phyloP scores from a whole-genome alignment of 2,888 invertebrate species.

The Troilus luridus region DNA sequence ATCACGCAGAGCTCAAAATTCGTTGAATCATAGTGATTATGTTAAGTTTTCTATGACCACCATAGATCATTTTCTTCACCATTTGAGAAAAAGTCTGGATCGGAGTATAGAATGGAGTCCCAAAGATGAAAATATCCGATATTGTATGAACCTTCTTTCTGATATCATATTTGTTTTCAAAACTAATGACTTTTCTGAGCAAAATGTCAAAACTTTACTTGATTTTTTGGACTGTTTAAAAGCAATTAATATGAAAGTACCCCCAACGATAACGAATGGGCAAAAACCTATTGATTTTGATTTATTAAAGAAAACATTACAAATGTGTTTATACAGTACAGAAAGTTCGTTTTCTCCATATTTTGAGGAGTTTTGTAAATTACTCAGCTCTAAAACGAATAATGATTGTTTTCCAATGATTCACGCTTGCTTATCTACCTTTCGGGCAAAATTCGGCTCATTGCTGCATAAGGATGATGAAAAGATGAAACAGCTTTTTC shows the following conservation, averaged over 20 bases:
- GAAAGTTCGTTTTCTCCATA: not conserved
- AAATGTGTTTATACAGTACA: constrained; percentile 34
- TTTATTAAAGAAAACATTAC: constrained; percentile 4
- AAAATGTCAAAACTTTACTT: not conserved
- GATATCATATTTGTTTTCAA: constrained; percentile 48
- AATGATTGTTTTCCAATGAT: constrained; percentile 9
- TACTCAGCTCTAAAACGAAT: constrained; percentile 6
- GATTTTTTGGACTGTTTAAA: constrained; percentile 35
- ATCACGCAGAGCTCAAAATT: constrained; percentile 40
- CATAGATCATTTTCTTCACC: not conserved
- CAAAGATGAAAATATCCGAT: constrained; percentile 20
- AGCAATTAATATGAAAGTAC: not conserved
- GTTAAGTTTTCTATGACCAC: not conserved
- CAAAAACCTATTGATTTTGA: constrained; percentile 34
- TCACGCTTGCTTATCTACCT: constrained; percentile 26
- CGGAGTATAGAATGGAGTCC: not conserved
- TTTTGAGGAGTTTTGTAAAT: constrained; percentile 34
- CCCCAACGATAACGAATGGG: not conserved
- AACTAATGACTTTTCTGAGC: not conserved
- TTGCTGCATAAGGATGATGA: not conserved
- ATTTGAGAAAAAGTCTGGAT: constrained; percentile 10
- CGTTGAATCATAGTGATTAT: not conserved
- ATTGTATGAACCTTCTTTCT: constrained; percentile 35
- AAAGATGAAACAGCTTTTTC: not conserved
- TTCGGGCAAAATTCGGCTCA: constrained; percentile 19